Conservation (phyloP, 2,113 vertebrate genomes). For the Taurulus bubalis region DNA sequence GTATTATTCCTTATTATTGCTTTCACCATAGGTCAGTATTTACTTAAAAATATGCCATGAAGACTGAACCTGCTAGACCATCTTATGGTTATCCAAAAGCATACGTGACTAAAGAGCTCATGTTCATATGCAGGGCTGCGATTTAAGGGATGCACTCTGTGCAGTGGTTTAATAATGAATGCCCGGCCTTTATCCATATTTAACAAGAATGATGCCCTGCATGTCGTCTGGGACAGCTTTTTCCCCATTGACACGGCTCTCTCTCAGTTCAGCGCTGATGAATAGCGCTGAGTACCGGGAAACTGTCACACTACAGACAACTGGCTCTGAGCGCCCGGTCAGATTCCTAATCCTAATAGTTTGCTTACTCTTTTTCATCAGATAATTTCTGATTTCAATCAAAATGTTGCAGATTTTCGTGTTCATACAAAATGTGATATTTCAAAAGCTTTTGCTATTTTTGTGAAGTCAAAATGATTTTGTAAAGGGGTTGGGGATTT, state of each 20-base stretch:
- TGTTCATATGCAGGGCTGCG: slow-evolving; percentile 17
- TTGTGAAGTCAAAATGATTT: neutral
- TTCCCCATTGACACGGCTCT: slow-evolving; percentile 21
- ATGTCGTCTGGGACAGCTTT: slow-evolving; percentile 24
- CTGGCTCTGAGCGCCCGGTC: neutral
- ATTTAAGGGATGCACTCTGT: slow-evolving; percentile 28
- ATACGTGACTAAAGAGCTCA: slow-evolving; percentile 11
- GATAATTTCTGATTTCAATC: neutral
- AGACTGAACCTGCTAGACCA: neutral
- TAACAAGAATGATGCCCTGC: slow-evolving; percentile 54
- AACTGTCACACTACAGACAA: neutral
- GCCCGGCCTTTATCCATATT: slow-evolving; percentile 73
- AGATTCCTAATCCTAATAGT: neutral
- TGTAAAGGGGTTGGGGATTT: neutral
- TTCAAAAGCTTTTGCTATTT: neutral
- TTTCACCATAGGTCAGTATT: neutral
- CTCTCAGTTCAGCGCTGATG: neutral
- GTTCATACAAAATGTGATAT: neutral
- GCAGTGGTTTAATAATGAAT: slow-evolving; percentile 67
- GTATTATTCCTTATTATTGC: neutral
- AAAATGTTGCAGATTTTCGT: neutral
- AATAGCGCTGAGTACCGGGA: neutral
- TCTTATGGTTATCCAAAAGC: neutral
- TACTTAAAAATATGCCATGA: neutral
- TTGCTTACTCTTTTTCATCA: neutral